Evolutionary conservation across 2,113 vertebrate species (phyloP), one percentile per base, ranked within the genome.

Genomic region (Tragelaphus scriptus): DNA sequence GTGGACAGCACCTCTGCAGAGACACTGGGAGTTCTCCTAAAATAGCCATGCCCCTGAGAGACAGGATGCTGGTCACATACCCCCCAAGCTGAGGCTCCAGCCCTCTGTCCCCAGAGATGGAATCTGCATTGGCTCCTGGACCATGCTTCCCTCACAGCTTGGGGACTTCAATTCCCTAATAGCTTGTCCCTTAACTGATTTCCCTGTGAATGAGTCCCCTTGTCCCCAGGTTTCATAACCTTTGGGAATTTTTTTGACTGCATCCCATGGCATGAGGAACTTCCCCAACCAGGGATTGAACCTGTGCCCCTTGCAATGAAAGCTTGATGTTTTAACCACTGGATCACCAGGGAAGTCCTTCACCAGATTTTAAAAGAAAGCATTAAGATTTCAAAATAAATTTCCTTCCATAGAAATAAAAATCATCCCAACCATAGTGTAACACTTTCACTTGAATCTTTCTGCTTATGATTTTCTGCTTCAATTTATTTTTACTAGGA

Each of bases 401-500:
- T 14, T 61, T 97, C 58, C 28, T 55, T 47, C 49, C 84, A 6
- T 19, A 59, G 44, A n/a, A 93, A 6, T 88, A 56, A 79, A 75
- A 93, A 49, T 28, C 75, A 53, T 90, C 13, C 32, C 36, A 56
- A 4, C 12, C 2, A 25, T 63, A 21, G 25, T 44, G 3, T 9
- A 49, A 21, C 9, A 28, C 36, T 90, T 77, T 87, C 47, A 30
- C 55, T 16, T 53, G 47, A 56, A 56, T 25, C n/a, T 94, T 95
- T 53, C 12, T 88, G n/a, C 23, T 86, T 47, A 86, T 68, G 11
- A 53, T 89, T 65, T 82, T 82, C 44, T 32, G 49, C 63, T 94
- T 80, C 51, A 40, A 85, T 80, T 77, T 80, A 55, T 91, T 58
- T 82, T 90, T 82, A 59, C 14, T 28, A 88, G 80, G 12, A 88